Percentiles rank a stretch among this genome's conserved stretches.
Evolutionary conservation across 2,888 invertebrate genomes (phyloP).

Genomic region (Epicampocera succincta): DNA sequence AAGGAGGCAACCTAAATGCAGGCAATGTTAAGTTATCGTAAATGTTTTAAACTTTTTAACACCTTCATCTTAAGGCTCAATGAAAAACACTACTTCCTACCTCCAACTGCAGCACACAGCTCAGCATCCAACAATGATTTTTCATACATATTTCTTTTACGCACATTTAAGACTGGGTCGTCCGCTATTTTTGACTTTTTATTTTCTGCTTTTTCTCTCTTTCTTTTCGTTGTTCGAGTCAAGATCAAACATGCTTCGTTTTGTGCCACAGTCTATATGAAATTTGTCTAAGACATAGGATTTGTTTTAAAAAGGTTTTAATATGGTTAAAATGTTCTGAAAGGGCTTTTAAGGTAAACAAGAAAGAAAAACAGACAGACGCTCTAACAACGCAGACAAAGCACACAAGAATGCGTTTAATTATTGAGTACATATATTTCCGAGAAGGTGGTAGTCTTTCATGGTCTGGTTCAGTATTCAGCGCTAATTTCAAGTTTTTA

Average conservation of each 20-base stretch:
- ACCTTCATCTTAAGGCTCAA: conserved; percentile 56
- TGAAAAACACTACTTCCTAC: conserved; percentile 48
- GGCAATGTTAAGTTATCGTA: conserved; percentile 56
- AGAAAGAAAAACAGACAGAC: conserved; percentile 10
- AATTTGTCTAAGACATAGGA: conserved; percentile 48
- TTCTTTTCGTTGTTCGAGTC: neutral
- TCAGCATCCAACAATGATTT: conserved; percentile 33
- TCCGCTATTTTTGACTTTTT: conserved; percentile 7
- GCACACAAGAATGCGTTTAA: conserved; percentile 69
- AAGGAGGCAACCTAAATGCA: conserved; percentile 47
- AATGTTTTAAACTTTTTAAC: conserved; percentile 67
- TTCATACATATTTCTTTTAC: conserved; percentile 20
- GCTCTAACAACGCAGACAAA: neutral
- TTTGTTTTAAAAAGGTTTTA: conserved; percentile 35
- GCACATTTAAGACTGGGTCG: conserved; percentile 16
- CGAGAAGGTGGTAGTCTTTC: conserved; percentile 62
- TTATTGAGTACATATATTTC: conserved; percentile 70
- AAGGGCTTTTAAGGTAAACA: conserved; percentile 14
- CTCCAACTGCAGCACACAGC: neutral
- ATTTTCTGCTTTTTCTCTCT: neutral
- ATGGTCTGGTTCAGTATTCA: conserved; percentile 48
- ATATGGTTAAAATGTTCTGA: conserved; percentile 40
- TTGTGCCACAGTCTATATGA: conserved; percentile 18
- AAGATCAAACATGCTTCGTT: conserved; percentile 50
- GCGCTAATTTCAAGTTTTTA: conserved; percentile 29